These are phyloP conservation scores for Melieria omissa DNA, from an alignment of 2,888 invertebrate genomes.

Conservation along the genomic window DNA sequence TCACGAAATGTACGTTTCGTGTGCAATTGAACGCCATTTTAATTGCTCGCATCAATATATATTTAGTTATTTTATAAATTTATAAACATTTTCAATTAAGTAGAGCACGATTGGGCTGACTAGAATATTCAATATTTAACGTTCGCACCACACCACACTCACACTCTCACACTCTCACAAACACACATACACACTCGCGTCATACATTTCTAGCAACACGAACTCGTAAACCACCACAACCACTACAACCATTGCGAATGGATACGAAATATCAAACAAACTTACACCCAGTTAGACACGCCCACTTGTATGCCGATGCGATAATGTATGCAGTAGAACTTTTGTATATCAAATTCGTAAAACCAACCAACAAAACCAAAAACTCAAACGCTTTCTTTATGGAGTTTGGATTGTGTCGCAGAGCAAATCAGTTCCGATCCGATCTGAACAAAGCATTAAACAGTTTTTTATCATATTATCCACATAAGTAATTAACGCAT, in stretches of 20 bases:
- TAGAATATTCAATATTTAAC: too few species aligned
- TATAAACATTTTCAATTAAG: too few species aligned
- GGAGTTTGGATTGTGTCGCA: constrained; percentile 36
- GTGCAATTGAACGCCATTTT: too few species aligned
- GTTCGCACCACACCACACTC: not conserved
- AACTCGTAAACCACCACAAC: too few species aligned
- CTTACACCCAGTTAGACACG: constrained; percentile 5
- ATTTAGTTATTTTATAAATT: too few species aligned
- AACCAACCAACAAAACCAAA: constrained; percentile 11
- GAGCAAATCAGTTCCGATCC: not conserved
- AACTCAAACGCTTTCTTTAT: constrained; percentile 32
- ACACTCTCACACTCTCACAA: constrained; percentile 16
- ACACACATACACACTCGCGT: constrained; percentile 25
- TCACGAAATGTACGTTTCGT: not conserved
- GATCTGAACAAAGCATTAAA: not conserved
- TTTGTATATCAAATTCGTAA: constrained; percentile 12
- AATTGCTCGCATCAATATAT: too few species aligned
- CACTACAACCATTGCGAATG: constrained; percentile 3
- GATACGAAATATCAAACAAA: constrained; percentile 18
- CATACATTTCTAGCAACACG: constrained; percentile 16
- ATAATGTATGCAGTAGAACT: constrained; percentile 31
- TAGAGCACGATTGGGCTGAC: too few species aligned
- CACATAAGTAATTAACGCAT: constrained; percentile 37
- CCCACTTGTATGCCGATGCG: constrained; percentile 19
- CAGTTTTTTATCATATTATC: not conserved